Evolutionary conservation across 2,113 vertebrate genomes (phyloP).

Genomic region (Hirundichthys speculiger): DNA sequence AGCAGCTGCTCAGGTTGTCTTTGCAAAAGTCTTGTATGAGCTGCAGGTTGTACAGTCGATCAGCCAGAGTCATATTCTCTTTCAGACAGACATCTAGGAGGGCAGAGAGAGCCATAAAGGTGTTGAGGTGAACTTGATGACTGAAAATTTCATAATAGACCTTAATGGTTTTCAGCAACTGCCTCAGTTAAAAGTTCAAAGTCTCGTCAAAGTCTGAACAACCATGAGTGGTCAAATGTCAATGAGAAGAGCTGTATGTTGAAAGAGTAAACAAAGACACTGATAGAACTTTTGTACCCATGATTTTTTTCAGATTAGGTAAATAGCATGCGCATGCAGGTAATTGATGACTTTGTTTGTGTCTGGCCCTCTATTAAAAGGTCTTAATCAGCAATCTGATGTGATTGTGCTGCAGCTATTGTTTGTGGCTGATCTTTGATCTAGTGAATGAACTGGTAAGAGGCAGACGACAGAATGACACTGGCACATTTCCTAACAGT

Average conservation of each 20-base stretch:
- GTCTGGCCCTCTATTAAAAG: slow-evolving; percentile 1
- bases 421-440: slow-evolving; percentile 17
- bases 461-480: too few species aligned
- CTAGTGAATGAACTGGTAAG: background rate
- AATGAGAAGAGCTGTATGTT: slow-evolving; percentile 7
- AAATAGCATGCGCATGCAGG: background rate
- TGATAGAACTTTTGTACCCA: slow-evolving; percentile 31
- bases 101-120: slow-evolving; percentile 43
- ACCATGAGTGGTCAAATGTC: background rate
- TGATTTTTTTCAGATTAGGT: slow-evolving; percentile 1
- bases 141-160: background rate
- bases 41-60: slow-evolving; percentile 95
- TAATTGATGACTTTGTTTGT: background rate
- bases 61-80: slow-evolving; percentile 93
- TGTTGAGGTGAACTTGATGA: slow-evolving; percentile 9
- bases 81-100: slow-evolving; percentile 93
- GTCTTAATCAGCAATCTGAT: slow-evolving; percentile 35
- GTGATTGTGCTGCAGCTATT: slow-evolving; percentile 29
- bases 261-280: slow-evolving; percentile 10
- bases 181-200: background rate
- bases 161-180: slow-evolving; percentile 1
- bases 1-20: slow-evolving; percentile 92
- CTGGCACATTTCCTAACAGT: too few species aligned
- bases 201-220: slow-evolving; percentile 6
- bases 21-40: slow-evolving; percentile 95